Evolutionary conservation across 2,113 vertebrate species (phyloP), one percentile per base, ranked within the genome.

Genomic region (Aphyosemion australe): DNA sequence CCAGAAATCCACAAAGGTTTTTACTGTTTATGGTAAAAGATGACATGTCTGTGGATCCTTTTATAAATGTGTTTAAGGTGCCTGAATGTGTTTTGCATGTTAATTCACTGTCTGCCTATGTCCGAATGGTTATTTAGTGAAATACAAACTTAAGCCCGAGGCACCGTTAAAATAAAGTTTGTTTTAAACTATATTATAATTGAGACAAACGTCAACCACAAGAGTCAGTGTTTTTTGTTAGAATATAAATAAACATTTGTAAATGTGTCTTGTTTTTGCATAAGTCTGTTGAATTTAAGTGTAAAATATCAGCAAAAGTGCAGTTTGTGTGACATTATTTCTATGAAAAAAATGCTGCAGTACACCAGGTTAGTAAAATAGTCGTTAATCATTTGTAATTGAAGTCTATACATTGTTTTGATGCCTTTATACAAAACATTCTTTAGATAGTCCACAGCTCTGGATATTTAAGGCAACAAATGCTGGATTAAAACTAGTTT

Each of bases 241-340:
- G 41, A n/a, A 70, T 12, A 47, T 18, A 60, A 12, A 42, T 45
- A 32, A 49, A 46, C 45, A 57, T 65, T 37, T 78, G 51, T 72
- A 56, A 69, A 74, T 74, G 50, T 71, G 4, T 58, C 19, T 59
- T 18, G 68, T 72, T 72, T 74, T 26, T 39, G 49, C 13, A 61
- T 45, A 53, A 49, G 2, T 6, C 6, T 82, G 64, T 75, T 75
- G 45, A 58, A 78, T 75, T 72, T 18, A 65, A 47, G 60, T 55
- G 41, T 64, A 53, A 63, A 18, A 58, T 19, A 11, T 34, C 18
- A 2, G 54, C 12, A 18, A 61, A 66, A 4, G 14, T 8, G 20
- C 0, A 13, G 34, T 68, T 41, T 49, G 8, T 45, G 8, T 65
- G 41, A 48, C 0, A 61, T 49, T 70, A 14, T 31, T 65, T 58